These are phyloP conservation scores for Sminthopsis crassicaudata DNA, from an alignment of 2,113 vertebrate genomes.

Conservation along the genomic window DNA sequence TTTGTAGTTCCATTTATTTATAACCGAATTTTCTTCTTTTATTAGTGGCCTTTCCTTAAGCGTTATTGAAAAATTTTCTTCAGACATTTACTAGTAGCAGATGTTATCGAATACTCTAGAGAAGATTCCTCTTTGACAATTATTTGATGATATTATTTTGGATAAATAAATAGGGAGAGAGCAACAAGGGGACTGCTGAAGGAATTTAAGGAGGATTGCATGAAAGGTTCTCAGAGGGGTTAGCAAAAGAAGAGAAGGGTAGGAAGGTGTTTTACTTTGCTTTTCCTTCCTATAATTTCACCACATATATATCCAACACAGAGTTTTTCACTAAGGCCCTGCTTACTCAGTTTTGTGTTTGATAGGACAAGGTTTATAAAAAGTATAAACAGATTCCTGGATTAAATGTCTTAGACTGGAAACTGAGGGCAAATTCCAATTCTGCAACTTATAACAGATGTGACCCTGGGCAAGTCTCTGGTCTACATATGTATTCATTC, in stretches of 20 bases:
- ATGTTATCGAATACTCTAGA: slow-evolving; percentile 55
- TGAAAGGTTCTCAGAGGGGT: neutral
- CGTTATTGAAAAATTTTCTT: slow-evolving; percentile 52
- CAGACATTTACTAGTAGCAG: slow-evolving; percentile 60
- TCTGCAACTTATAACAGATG: neutral
- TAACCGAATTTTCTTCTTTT: neutral
- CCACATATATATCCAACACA: neutral
- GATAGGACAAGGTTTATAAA: neutral
- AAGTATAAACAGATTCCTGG: neutral
- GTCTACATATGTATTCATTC: no score
- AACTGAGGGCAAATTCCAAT: neutral
- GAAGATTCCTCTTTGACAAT: neutral
- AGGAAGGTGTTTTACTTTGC: neutral
- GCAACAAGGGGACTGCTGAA: neutral
- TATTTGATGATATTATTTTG: neutral
- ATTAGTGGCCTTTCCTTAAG: slow-evolving; percentile 37
- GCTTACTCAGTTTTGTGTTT: neutral
- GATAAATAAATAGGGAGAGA: neutral
- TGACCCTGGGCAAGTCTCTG: neutral
- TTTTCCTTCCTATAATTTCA: neutral
- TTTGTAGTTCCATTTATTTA: neutral
- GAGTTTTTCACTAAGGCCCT: neutral
- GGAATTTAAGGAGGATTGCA: neutral
- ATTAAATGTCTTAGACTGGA: neutral
- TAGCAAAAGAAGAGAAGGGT: neutral